These are phyloP conservation scores for Mimachlamys varia DNA, from an alignment of 2,888 invertebrate genomes.

Conservation along the genomic window DNA sequence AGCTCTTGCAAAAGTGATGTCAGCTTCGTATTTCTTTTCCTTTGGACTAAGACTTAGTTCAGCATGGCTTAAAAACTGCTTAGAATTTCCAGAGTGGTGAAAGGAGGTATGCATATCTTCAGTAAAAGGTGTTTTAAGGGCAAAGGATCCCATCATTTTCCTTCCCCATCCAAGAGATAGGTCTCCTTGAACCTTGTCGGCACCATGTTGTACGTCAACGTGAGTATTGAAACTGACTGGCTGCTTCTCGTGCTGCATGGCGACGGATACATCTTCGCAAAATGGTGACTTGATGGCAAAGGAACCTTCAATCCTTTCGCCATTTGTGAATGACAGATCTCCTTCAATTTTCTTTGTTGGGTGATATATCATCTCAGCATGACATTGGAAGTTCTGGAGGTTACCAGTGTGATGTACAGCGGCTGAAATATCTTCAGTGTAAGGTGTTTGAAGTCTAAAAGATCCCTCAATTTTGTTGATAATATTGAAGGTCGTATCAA, in stretches of 20 bases:
- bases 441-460: conserved; percentile 40
- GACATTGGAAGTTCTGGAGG: conserved; percentile 37
- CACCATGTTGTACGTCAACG: neutral
- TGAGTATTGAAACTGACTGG: neutral
- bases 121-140: conserved; percentile 46
- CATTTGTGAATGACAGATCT: conserved; percentile 39
- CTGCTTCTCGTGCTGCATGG: neutral
- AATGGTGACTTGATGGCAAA: conserved; percentile 48
- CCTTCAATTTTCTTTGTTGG: too few relatives aligned
- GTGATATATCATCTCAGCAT: neutral
- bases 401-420: conserved; percentile 40
- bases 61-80: conserved; percentile 44
- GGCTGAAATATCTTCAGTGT: conserved; percentile 42
- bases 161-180: conserved; percentile 43
- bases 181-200: neutral
- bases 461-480: conserved; percentile 39
- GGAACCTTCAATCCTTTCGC: conserved; percentile 9
- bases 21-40: neutral
- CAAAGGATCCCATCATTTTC: conserved; percentile 41
- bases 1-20: neutral
- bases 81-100: conserved; percentile 48
- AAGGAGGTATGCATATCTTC: conserved; percentile 45
- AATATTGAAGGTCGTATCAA: conserved; percentile 43
- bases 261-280: conserved; percentile 39
- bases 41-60: conserved; percentile 41